These are phyloP conservation scores for Polyergus mexicanus DNA, from an alignment of 1,140 invertebrate species.

Conservation along the genomic window DNA sequence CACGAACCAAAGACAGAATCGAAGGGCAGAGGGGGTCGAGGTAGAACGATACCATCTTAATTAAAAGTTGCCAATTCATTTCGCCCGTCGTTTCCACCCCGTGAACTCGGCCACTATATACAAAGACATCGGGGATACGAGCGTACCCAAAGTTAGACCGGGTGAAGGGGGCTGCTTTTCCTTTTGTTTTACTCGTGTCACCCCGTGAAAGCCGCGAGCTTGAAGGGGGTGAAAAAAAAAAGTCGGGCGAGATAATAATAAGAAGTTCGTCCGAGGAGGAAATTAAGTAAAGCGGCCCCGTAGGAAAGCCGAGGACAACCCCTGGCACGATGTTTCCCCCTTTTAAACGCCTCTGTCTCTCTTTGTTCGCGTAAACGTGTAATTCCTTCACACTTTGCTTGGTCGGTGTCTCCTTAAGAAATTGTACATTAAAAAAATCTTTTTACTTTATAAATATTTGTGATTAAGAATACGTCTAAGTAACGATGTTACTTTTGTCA, in stretches of 20 bases:
- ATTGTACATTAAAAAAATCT: background rate
- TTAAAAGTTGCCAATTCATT: conserved; percentile 88
- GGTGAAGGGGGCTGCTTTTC: conserved; percentile 65
- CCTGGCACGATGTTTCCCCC: conserved; percentile 46
- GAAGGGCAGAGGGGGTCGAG: conserved; percentile 58
- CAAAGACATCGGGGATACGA: conserved; percentile 40
- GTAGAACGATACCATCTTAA: conserved; percentile 85
- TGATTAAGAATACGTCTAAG: background rate
- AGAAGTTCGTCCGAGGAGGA: conserved; percentile 82
- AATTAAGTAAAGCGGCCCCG: conserved; percentile 79
- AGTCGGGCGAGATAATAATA: conserved; percentile 82
- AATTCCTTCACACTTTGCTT: conserved; percentile 50
- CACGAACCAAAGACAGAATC: conserved; percentile 67
- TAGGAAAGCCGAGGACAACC: conserved; percentile 61
- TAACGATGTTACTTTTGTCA: background rate
- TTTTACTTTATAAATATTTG: background rate
- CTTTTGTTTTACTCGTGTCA: conserved; percentile 81
- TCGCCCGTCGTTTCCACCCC: conserved; percentile 75
- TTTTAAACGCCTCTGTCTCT: conserved; percentile 47
- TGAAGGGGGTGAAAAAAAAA: conserved; percentile 72
- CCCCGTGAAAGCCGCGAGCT: conserved; percentile 67
- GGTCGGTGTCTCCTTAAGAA: background rate
- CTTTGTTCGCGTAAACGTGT: conserved; percentile 54
- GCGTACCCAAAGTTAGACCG: conserved; percentile 12
- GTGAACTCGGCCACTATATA: conserved; percentile 68